Evolutionary conservation across 1,140 invertebrate species (phyloP), one percentile per base, ranked within the genome.

Genomic region (Drosophila aff.): DNA sequence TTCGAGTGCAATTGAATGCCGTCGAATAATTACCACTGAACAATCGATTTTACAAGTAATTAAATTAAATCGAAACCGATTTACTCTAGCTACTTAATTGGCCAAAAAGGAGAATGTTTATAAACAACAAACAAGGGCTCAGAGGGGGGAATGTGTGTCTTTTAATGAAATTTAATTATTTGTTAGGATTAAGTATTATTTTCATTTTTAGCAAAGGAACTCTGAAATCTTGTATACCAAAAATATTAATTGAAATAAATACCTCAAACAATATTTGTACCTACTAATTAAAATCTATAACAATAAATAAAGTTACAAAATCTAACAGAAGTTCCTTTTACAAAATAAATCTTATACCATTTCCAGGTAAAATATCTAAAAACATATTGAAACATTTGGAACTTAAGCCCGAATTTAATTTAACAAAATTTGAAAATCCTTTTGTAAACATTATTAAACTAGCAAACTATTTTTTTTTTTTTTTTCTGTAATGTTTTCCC

Each of bases 1-100:
- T 69, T 41, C 66, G 44, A 52, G 69, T 16, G 38, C 63, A 50
- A 69, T 53, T 69, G 62, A 69, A 69, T 50, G 28, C 36, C 52
- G 15, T 62, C 41, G 58, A 36, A 62, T 58, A 66, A 66, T 66
- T 62, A 23, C 58, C 40, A 28, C 21, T 18, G 36, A 9, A 21
- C 38, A 61, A 65, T 44, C 61, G 44, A 40, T 68, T 49, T 66
- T 49, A 47, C 15, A 36, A 49, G 59, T 40, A 68, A 68, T 66
- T 69, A 67, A 52, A 53, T 52, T 67, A 44, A 44, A 66, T 65
- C 33, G 36, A 16, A 21, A 8, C 7, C 8, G 33, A 38, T 31
- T 40, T 23, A 55, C 23, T 23, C 33, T 55, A 16, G 18, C 49
- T 7, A 5, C 21, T 55, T 23, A 38, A 55, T 55, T 55, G 33